A percentile compares a stretch with the other conserved stretches of the same genome.
Evolutionary conservation across 2,888 invertebrate species (phyloP).

Genomic region (Drosophila atripex): DNA sequence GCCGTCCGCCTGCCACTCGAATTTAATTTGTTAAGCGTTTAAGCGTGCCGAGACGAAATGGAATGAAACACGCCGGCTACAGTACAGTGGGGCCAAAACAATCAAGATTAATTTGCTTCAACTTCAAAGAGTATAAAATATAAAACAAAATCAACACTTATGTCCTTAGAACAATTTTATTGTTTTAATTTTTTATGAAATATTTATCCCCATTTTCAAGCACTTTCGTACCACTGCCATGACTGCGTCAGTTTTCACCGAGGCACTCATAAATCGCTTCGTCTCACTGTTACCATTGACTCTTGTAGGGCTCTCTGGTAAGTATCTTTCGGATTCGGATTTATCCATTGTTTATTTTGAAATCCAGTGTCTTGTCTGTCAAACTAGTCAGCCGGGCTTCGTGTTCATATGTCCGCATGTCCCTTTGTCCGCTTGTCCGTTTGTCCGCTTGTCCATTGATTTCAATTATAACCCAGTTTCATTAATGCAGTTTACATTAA

Average conservation of each 20-base stretch:
- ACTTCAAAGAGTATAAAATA: too few relatives aligned
- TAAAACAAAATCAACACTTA: too few relatives aligned
- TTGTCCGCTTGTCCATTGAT: slow-evolving; percentile 29
- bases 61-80: slow-evolving; percentile 38
- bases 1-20: slow-evolving; percentile 30
- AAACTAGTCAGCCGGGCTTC: slow-evolving; percentile 43
- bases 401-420: slow-evolving; percentile 6
- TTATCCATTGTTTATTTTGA: slow-evolving; percentile 61
- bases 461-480: slow-evolving; percentile 58
- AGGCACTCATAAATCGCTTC: slow-evolving; percentile 59
- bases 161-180: too few relatives aligned
- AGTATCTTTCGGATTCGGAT: slow-evolving; percentile 42
- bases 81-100: slow-evolving; percentile 24
- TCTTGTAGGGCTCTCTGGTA: slow-evolving; percentile 46
- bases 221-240: slow-evolving; percentile 11
- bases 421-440: not conserved
- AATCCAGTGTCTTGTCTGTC: slow-evolving; percentile 44
- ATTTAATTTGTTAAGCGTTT: slow-evolving; percentile 59
- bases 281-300: slow-evolving; percentile 46
- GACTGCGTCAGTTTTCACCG: slow-evolving; percentile 32
- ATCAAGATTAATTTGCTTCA: not conserved
- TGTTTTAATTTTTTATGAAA: not conserved
- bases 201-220: not conserved
- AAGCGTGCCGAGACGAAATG: slow-evolving; percentile 50
- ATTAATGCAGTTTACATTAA: slow-evolving; percentile 50